A percentile compares a stretch with the other conserved stretches of the same genome.
These are phyloP conservation scores for Phasia obesa DNA, from an alignment of 2,888 invertebrate genomes.

Conservation along the genomic window DNA sequence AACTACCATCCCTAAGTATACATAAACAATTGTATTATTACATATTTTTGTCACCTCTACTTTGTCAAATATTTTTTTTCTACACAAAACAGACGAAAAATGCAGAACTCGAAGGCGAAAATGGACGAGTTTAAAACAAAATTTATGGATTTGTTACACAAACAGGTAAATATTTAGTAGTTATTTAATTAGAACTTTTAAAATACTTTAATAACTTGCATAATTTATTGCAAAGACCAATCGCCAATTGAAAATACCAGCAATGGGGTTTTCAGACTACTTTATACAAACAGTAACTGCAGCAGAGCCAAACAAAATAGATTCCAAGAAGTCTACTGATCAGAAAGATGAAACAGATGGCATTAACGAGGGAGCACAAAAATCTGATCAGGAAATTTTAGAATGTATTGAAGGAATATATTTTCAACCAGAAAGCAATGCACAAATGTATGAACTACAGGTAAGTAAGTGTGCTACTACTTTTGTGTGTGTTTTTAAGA, in stretches of 20 bases:
- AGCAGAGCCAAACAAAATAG: constrained; percentile 73
- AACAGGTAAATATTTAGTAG: constrained; percentile 77
- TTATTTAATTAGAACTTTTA: not conserved
- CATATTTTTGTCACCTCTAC: constrained; percentile 2
- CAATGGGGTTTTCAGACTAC: constrained; percentile 83
- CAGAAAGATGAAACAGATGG: constrained; percentile 63
- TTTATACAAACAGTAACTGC: constrained; percentile 81
- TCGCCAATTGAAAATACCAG: constrained; percentile 82
- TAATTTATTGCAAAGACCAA: constrained; percentile 74
- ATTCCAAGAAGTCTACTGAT: constrained; percentile 36
- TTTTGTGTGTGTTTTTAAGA: not conserved
- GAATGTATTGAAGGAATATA: constrained; percentile 81
- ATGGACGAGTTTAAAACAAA: constrained; percentile 82
- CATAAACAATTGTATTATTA: constrained; percentile 29
- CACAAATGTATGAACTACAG: constrained; percentile 79
- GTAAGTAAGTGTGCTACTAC: constrained; percentile 73
- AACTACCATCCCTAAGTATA: constrained; percentile 18
- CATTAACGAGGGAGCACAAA: constrained; percentile 73
- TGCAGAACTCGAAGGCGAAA: constrained; percentile 76
- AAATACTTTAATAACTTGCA: not conserved
- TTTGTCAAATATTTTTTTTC: constrained; percentile 45
- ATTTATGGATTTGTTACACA: constrained; percentile 82
- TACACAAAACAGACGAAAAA: constrained; percentile 41
- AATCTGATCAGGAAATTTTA: constrained; percentile 81
- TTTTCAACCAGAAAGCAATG: constrained; percentile 79